These are phyloP conservation scores for Nomada fabriciana DNA, from an alignment of 2,888 invertebrate genomes.

Conservation along the genomic window DNA sequence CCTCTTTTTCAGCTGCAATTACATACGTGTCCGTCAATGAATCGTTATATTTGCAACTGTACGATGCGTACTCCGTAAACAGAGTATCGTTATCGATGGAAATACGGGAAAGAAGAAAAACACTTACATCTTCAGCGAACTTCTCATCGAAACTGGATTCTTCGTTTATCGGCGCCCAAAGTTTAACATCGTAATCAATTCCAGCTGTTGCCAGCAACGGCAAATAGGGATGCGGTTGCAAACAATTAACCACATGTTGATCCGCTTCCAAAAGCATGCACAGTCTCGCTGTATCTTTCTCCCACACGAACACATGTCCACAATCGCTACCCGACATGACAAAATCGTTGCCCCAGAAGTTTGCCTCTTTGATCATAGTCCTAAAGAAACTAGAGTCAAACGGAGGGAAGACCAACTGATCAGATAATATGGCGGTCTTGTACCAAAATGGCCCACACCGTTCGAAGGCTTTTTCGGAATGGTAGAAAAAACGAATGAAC, in stretches of 20 bases:
- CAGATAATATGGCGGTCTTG: slow-evolving; percentile 79
- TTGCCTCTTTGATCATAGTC: slow-evolving; percentile 94
- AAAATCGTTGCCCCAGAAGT: slow-evolving; percentile 93
- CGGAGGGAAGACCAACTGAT: slow-evolving; percentile 78
- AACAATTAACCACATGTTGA: slow-evolving; percentile 93
- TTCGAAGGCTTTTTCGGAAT: slow-evolving; percentile 82
- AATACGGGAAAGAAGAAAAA: background rate
- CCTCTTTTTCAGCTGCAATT: slow-evolving; percentile 88
- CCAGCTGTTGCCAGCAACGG: slow-evolving; percentile 93
- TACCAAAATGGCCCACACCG: slow-evolving; percentile 81
- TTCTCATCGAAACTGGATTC: slow-evolving; percentile 87
- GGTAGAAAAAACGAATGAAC: slow-evolving; percentile 61
- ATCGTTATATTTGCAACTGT: background rate
- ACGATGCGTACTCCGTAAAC: background rate
- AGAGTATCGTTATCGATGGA: too few relatives aligned
- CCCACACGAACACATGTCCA: slow-evolving; percentile 94
- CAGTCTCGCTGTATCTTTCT: slow-evolving; percentile 88
- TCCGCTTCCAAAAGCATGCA: slow-evolving; percentile 92
- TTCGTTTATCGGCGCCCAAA: slow-evolving; percentile 91
- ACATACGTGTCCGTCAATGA: background rate
- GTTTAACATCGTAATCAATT: slow-evolving; percentile 94
- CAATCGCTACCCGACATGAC: slow-evolving; percentile 96
- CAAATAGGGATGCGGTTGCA: slow-evolving; percentile 92
- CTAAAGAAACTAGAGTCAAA: slow-evolving; percentile 86
- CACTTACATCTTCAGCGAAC: slow-evolving; percentile 88